These are phyloP conservation scores for Syrrhaptes paradoxus DNA, from an alignment of 2,113 vertebrate genomes.

Conservation along the genomic window DNA sequence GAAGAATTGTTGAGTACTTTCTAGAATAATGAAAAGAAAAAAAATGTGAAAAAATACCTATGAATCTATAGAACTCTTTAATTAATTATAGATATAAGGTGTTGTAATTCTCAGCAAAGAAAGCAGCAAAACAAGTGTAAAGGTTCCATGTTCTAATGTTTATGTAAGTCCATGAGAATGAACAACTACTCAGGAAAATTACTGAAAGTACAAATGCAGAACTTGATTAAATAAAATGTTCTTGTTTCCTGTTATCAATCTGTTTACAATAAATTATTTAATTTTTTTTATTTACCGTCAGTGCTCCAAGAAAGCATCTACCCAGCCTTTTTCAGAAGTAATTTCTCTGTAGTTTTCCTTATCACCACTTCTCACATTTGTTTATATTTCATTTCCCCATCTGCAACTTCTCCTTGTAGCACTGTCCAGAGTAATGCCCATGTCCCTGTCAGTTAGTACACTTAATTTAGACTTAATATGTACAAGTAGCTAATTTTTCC, in stretches of 20 bases:
- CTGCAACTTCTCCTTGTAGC: background rate
- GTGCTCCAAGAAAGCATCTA: background rate
- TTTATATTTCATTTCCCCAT: background rate
- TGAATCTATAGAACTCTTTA: background rate
- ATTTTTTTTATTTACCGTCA: background rate
- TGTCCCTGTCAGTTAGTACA: background rate
- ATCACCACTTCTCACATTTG: background rate
- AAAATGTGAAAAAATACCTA: background rate
- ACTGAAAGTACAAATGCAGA: background rate
- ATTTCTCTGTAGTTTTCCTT: background rate
- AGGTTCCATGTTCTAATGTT: background rate
- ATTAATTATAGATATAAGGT: background rate
- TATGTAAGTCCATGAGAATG: background rate
- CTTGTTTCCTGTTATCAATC: background rate
- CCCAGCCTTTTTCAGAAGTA: background rate
- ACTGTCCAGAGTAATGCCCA: background rate
- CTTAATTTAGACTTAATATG: background rate
- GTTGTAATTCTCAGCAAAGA: background rate
- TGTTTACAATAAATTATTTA: background rate
- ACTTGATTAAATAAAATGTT: background rate
- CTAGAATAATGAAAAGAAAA: background rate
- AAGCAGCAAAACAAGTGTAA: background rate
- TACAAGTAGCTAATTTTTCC: background rate
- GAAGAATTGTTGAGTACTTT: background rate
- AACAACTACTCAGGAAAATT: background rate